Base-by-base conservation (phyloP, 2,888 invertebrate species). In the Antheraea assamensis region DNA sequence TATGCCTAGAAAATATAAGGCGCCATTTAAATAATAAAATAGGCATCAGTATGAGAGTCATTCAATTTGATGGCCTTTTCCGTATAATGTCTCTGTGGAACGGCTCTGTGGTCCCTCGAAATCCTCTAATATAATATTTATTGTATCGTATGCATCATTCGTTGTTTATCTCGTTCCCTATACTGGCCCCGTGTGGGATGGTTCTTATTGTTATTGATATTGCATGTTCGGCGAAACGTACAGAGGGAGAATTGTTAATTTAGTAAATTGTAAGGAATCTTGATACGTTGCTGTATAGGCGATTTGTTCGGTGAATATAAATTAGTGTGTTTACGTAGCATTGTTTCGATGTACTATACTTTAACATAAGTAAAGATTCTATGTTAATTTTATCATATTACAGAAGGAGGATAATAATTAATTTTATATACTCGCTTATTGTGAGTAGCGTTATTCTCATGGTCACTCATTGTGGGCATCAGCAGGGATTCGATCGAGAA, bases 191-290 rank as follows among this genome's bases (percentile, higher is more conserved):
- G 61, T 68, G 72, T 49, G 72, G 70, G 73, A 71, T 68, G 75
- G 73, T 68, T 71, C 74, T 79, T 81, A 80, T 77, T 79, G 77
- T 79, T 78, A 81, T 80, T 79, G 78, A 78, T 83, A 82, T 78
- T 80, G 79, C 78, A 81, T 83, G 82, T 78, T 76, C 76, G 30
- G 35, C 35, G 72, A 73, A 66, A 74, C 76, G 77, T 77, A 75
- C 74, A 66, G 31, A 76, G 74, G 74, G 73, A 73, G 76, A 77
- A 79, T 77, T 78, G 81, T 81, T 81, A 80, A 80, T 83, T 81
- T 79, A 75, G 75, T 74, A 77, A 80, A 83, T 83, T 79, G 77
- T 76, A 72, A 72, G 78, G 72, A 77, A 74, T 71, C 61, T 72
- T 71, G 27, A 76, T 79, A 79, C 71, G 66, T 75, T 78, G 55